Percentiles rank a stretch among this genome's conserved stretches.
Conservation (phyloP, 2,888 invertebrate genomes). For the Rhingia rostrata region DNA sequence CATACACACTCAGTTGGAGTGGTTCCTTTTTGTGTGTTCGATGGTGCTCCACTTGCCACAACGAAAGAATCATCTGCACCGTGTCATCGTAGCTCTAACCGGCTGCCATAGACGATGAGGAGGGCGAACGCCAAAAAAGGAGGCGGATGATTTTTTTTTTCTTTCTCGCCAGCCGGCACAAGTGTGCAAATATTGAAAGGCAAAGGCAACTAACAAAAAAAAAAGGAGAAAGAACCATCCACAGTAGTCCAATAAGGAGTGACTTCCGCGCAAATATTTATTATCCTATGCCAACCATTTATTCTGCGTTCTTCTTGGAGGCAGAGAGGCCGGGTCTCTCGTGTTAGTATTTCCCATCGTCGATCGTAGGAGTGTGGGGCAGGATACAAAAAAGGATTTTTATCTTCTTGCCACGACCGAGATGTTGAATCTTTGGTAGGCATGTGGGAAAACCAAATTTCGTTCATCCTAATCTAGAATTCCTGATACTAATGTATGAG, state of each 20-base stretch:
- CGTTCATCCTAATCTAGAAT: conserved; percentile 53
- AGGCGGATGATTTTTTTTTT: conserved; percentile 51
- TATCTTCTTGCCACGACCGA: conserved; percentile 43
- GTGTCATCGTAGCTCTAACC: conserved; percentile 50
- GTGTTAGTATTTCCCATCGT: conserved; percentile 10
- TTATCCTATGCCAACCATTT: conserved; percentile 71
- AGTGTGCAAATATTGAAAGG: conserved; percentile 68
- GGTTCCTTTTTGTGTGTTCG: conserved; percentile 27
- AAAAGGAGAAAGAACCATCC: conserved; percentile 63
- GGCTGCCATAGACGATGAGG: conserved; percentile 6
- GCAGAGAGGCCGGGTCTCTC: background rate
- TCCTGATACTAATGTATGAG: conserved; percentile 59
- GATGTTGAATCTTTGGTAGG: conserved; percentile 71
- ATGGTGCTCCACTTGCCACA: conserved; percentile 22
- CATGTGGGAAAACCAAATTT: conserved; percentile 72
- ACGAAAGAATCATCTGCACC: conserved; percentile 38
- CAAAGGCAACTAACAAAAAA: background rate
- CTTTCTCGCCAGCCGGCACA: conserved; percentile 27
- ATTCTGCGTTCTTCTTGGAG: conserved; percentile 48
- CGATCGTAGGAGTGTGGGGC: conserved; percentile 10
- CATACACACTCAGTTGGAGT: background rate
- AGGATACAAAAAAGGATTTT: conserved; percentile 29
- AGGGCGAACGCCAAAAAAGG: background rate
- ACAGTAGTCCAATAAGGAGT: conserved; percentile 71
- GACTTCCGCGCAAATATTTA: conserved; percentile 74